Evolutionary conservation across 2,113 vertebrate genomes (phyloP), one percentile per base, ranked within the genome.

Genomic region (Leucopsar rothschildi): DNA sequence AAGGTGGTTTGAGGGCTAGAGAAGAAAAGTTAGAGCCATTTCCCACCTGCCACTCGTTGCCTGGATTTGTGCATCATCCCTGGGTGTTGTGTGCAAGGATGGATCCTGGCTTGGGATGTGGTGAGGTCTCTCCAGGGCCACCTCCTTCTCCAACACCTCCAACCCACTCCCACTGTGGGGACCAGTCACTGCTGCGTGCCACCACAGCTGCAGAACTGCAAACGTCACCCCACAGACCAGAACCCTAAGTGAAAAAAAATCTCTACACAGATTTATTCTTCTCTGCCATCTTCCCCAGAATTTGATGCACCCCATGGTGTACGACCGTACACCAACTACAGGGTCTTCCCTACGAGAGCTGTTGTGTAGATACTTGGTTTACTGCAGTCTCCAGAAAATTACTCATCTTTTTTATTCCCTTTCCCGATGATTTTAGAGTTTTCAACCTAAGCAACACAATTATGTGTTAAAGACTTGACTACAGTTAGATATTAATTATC

Each of bases 11-110:
- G 11, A 28, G 33, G 24, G 12, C 11, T 42, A 27, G n/a, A 20
- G 75, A 60, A 76, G 42, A 37, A 53, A 84, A 66, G 8, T 24
- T 45, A 10, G 14, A 31, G 49, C 4, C 8, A 53, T 86, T 83
- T 91, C 53, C 50, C 64, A 3, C 20, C 33, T 60, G 17, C 15
- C 5, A 15, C 15, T 47, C 24, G 27, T 8, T 2, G 4, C 3
- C 15, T 0, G 2, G 23, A 23, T 45, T 33, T 16, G 11, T 23
- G 20, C 47, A 45, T 4, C 27, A 3, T 12, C 66, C 60, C 52
- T 20, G 17, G 31, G 22, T 0, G 0, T 5, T 53, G 60, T 3
- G 2, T 8, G n/a, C 4, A 18, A 39, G 25, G 31, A 28, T 0
- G 1, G 20, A 7, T 66, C 37, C 25, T 50, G 70, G 11, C 4